Evolutionary conservation across 37 sponge, comb jelly and placozoan species (phyloP).

Genomic region (Theonella swinhoei): DNA sequence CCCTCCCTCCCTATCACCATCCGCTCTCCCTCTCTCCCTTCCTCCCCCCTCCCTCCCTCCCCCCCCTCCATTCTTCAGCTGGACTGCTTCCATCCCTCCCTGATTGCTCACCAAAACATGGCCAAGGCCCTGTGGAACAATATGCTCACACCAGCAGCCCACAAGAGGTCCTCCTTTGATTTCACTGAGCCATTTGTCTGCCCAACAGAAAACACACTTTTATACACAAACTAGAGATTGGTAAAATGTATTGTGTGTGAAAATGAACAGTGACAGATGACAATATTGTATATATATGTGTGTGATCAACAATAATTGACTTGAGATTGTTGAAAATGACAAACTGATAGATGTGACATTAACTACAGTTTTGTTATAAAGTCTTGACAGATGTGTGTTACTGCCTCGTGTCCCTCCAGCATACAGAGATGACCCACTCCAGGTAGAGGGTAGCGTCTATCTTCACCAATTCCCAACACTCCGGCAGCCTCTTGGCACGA

Average conservation of each 20-base stretch:
- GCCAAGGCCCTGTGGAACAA: conserved; percentile 86
- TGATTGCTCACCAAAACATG: conserved; percentile 70
- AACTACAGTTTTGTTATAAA: conserved; percentile 14
- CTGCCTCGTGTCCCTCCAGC: conserved; percentile 57
- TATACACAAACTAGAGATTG: conserved; percentile 61
- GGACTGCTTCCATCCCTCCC: conserved; percentile 89
- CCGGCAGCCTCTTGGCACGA: background rate
- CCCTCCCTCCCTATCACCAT: too few relatives aligned
- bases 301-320: too few relatives aligned
- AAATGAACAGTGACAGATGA: too few relatives aligned
- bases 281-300: too few relatives aligned
- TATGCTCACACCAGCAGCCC: conserved; percentile 76
- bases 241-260: too few relatives aligned
- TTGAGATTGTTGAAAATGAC: too few relatives aligned
- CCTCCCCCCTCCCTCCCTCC: too few relatives aligned
- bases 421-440: conserved; percentile 62
- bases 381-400: conserved; percentile 6
- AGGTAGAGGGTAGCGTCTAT: conserved; percentile 18
- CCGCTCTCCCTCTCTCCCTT: too few relatives aligned
- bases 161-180: conserved; percentile 65
- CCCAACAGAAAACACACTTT: conserved; percentile 66
- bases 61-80: conserved; percentile 42
- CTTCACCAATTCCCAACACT: conserved; percentile 23
- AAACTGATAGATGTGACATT: too few relatives aligned
- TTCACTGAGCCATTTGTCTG: conserved; percentile 52